Conservation (phyloP, 2,888 invertebrate genomes). For the Plutella xylostella region DNA sequence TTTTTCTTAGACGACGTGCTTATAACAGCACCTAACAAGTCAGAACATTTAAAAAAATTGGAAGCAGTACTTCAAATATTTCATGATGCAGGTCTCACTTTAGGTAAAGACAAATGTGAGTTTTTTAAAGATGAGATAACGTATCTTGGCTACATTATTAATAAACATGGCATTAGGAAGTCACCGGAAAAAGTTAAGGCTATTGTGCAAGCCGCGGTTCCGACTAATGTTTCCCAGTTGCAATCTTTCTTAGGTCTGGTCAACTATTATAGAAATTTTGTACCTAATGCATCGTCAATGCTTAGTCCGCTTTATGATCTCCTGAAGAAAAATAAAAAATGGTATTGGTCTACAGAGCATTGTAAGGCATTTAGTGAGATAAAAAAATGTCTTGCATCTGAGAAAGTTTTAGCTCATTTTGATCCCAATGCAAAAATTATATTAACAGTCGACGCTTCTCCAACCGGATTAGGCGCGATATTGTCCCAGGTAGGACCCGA, state of each 20-base stretch:
- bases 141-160: neutral
- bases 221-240: neutral
- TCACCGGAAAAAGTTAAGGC: neutral
- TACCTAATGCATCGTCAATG: neutral
- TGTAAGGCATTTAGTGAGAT: neutral
- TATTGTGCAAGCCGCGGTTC: neutral
- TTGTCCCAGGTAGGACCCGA: constrained; percentile 6
- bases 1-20: neutral
- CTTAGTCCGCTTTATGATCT: neutral
- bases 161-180: neutral
- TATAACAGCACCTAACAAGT: neutral
- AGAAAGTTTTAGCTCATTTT: neutral
- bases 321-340: neutral
- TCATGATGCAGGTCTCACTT: neutral
- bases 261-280: neutral
- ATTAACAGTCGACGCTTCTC: constrained; percentile 10
- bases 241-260: neutral
- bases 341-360: neutral
- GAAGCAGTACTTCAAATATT: neutral
- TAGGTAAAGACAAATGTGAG: neutral
- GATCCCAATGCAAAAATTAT: neutral
- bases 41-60: neutral
- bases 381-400: neutral
- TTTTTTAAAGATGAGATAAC: neutral
- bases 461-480: constrained; percentile 9